A percentile compares a stretch with the other conserved stretches of the same genome.
These are phyloP conservation scores for Lanistes nyassanus DNA, from an alignment of 1,140 invertebrate genomes.

Conservation along the genomic window DNA sequence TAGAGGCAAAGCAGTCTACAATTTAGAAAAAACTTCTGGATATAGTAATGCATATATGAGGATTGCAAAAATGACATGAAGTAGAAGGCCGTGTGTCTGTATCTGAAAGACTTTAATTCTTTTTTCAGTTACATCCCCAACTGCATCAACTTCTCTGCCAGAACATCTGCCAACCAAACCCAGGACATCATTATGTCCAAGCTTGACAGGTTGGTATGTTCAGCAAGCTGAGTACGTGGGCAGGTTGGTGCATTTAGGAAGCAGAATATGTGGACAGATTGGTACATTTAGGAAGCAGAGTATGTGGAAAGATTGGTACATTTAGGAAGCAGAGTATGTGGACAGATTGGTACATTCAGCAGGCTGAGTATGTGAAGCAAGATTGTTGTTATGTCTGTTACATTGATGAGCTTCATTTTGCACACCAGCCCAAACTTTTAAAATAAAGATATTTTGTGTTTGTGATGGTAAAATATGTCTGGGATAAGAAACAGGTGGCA, in stretches of 20 bases:
- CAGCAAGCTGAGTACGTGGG: neutral
- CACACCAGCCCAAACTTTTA: no score
- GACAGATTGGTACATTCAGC: neutral
- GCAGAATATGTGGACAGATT: neutral
- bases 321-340: neutral
- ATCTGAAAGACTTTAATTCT: no score
- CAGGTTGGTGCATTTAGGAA: neutral
- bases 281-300: neutral
- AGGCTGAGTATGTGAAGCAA: neutral
- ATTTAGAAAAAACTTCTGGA: no score
- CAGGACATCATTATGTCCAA: conserved; percentile 89
- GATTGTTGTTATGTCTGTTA: neutral
- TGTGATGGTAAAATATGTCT: no score
- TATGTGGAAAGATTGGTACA: no score
- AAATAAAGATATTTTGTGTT: no score
- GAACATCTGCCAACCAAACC: conserved; percentile 67
- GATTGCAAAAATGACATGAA: neutral
- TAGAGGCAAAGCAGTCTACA: no score
- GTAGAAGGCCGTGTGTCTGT: conserved; percentile 5
- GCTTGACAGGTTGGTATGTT: conserved; percentile 76
- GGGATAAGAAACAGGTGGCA: no score
- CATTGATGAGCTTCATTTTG: no score
- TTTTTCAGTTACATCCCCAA: conserved; percentile 71
- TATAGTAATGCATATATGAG: no score
- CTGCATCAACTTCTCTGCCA: conserved; percentile 70